Percentiles rank a stretch among this genome's conserved stretches.
phyloP scores from a whole-genome alignment of 2,113 vertebrate genomes.

The Forbesichthys papilliferus region DNA sequence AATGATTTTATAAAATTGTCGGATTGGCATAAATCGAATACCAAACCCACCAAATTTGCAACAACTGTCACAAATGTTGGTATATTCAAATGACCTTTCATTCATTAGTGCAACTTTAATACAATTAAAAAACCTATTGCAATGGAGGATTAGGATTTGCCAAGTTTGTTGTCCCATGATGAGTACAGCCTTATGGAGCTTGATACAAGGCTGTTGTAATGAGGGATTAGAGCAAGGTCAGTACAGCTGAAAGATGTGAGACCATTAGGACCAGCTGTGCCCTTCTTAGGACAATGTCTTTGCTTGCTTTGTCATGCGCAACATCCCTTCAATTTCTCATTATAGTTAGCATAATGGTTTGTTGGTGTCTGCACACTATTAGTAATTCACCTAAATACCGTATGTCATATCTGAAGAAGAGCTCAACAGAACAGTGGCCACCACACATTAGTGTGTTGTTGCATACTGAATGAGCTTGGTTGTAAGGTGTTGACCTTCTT shows the following conservation, averaged over 20 bases:
- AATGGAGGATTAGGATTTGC: constrained; percentile 44
- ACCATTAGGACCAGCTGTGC: constrained; percentile 47
- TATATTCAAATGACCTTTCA: constrained; percentile 46
- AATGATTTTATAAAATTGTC: no score
- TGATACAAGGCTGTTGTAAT: constrained; percentile 56
- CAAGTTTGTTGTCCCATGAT: constrained; percentile 50
- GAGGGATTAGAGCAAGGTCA: constrained; percentile 78
- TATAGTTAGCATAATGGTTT: constrained; percentile 16
- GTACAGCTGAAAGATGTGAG: constrained; percentile 49
- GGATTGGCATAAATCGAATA: no score
- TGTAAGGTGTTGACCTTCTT: constrained; percentile 13
- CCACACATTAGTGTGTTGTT: constrained; percentile 2
- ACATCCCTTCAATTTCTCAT: constrained; percentile 2
- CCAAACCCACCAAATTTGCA: no score
- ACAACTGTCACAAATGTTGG: no score
- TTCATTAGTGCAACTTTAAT: constrained; percentile 44
- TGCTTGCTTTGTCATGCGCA: constrained; percentile 32
- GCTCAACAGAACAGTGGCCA: constrained; percentile 21
- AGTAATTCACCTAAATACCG: not conserved
- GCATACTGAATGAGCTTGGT: not conserved
- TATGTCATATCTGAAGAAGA: constrained; percentile 8
- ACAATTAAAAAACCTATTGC: constrained; percentile 25
- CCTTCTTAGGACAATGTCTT: constrained; percentile 33
- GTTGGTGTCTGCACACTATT: constrained; percentile 6
- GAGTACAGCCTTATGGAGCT: constrained; percentile 41